Evolutionary conservation across 2,113 vertebrate species (phyloP).

Genomic region (Ammodytes marinus): DNA sequence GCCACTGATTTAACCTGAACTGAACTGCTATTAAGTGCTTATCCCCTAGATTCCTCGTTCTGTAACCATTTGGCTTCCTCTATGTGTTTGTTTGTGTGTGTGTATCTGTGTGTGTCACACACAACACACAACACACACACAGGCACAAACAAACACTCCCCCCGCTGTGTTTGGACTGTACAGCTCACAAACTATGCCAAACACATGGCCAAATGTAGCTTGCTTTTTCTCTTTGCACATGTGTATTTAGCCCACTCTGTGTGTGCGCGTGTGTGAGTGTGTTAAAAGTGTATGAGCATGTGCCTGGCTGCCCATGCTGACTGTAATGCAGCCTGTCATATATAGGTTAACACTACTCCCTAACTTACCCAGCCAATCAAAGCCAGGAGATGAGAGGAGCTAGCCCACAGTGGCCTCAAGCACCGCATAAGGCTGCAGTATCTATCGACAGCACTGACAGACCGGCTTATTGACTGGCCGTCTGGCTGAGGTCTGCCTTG

Average conservation of each 20-base stretch:
- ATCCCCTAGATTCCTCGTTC: slow-evolving; percentile 38
- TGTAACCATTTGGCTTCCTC: background rate
- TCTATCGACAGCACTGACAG: slow-evolving; percentile 81
- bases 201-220: slow-evolving; percentile 68
- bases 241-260: slow-evolving; percentile 39
- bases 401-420: slow-evolving; percentile 77
- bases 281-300: slow-evolving; percentile 5
- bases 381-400: slow-evolving; percentile 66
- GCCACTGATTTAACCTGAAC: slow-evolving; percentile 23
- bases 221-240: slow-evolving; percentile 51
- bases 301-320: slow-evolving; percentile 84
- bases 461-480: slow-evolving; percentile 63
- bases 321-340: slow-evolving; percentile 91
- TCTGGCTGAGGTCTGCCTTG: slow-evolving; percentile 60
- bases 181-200: slow-evolving; percentile 52
- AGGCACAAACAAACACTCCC: slow-evolving; percentile 34
- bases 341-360: slow-evolving; percentile 89
- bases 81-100: background rate
- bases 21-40: slow-evolving; percentile 52
- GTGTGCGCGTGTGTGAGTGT: slow-evolving; percentile 36
- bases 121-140: background rate
- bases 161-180: slow-evolving; percentile 66
- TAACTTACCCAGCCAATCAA: slow-evolving; percentile 80
- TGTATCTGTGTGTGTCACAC: background rate
- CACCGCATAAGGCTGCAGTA: slow-evolving; percentile 77